These are phyloP conservation scores for Sipha maydis DNA, from an alignment of 2,888 invertebrate genomes.

Conservation along the genomic window DNA sequence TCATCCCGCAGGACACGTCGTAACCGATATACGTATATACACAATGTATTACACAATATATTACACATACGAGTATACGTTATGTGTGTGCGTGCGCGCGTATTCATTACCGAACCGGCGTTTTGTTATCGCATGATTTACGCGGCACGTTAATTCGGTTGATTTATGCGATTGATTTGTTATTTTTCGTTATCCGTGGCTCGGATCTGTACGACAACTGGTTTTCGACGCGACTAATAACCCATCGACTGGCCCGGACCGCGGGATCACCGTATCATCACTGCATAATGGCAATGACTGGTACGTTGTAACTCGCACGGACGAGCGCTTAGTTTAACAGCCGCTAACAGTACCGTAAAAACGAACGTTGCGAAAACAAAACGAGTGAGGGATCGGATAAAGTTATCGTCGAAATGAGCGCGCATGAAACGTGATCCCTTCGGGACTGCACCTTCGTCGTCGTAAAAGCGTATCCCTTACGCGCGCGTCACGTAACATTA, in stretches of 20 bases:
- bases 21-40: not conserved
- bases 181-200: not conserved
- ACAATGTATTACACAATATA: too few species aligned
- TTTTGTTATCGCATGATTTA: conserved; percentile 37
- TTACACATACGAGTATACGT: too few species aligned
- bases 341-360: too few species aligned
- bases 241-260: conserved; percentile 11
- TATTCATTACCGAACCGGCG: not conserved
- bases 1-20: not conserved
- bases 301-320: not conserved
- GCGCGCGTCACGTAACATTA: not conserved
- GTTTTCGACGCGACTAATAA: conserved; percentile 32
- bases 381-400: not conserved
- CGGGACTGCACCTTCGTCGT: not conserved
- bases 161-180: conserved; percentile 46
- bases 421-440: not conserved
- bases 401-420: not conserved
- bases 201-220: not conserved
- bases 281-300: not conserved
- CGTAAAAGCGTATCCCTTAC: not conserved
- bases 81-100: not conserved
- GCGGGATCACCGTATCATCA: not conserved
- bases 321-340: too few species aligned
- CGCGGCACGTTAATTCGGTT: conserved; percentile 27
- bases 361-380: too few species aligned